Conservation (phyloP, 1,140 invertebrate genomes). For the Scaptomyza graminum region DNA sequence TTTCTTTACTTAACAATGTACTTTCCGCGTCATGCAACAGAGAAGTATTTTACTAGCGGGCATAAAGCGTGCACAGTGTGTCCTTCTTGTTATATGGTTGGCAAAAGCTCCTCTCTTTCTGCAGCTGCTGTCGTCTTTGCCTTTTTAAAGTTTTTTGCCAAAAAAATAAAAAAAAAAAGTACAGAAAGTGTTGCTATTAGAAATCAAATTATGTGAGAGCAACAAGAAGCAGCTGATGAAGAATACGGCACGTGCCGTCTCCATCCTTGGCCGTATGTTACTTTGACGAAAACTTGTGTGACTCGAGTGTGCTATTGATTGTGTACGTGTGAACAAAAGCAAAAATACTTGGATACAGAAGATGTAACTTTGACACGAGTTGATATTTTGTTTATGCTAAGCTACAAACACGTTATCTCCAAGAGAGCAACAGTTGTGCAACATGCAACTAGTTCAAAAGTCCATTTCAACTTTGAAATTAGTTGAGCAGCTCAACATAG, state of each 20-base stretch:
- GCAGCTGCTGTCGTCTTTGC: neutral
- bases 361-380: constrained; percentile 8
- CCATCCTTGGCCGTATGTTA: constrained; percentile 9
- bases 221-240: constrained; percentile 1
- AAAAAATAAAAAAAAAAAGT: constrained; percentile 6
- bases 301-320: constrained; percentile 28
- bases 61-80: constrained; percentile 19
- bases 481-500: neutral
- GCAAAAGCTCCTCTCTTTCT: neutral
- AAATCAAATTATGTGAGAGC: constrained; percentile 40
- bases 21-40: constrained; percentile 24
- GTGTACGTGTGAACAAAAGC: neutral
- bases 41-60: constrained; percentile 10
- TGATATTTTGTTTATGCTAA: constrained; percentile 2
- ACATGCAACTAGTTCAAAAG: constrained; percentile 27
- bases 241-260: constrained; percentile 21
- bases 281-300: constrained; percentile 7
- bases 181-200: constrained; percentile 31
- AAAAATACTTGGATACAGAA: constrained; percentile 7
- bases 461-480: constrained; percentile 45
- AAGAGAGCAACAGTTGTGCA: constrained; percentile 38
- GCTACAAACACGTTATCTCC: constrained; percentile 24
- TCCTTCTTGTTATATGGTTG: constrained; percentile 11
- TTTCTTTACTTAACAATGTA: constrained; percentile 22
- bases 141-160: constrained; percentile 6